phyloP scores from a whole-genome alignment of 2,888 invertebrate genomes.

The Serrognathus titanus region DNA sequence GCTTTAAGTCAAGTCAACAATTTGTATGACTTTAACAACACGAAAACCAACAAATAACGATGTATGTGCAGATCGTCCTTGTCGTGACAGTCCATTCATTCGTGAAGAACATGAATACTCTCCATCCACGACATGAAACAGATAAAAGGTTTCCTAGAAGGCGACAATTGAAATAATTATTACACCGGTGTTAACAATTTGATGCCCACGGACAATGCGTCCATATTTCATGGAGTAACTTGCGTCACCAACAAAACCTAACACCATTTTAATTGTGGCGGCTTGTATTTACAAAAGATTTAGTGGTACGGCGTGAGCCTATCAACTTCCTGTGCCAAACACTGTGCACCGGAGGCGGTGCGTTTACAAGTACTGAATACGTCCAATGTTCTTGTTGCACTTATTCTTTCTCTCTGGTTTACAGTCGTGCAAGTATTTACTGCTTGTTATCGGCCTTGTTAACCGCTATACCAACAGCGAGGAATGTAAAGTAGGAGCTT shows the following conservation, averaged over 20 bases:
- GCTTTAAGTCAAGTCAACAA: no score
- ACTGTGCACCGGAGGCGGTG: conserved; percentile 12
- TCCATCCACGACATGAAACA: no score
- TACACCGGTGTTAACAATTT: conserved; percentile 12
- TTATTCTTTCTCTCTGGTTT: conserved; percentile 2
- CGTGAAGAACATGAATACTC: no score
- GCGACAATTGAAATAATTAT: conserved; percentile 11
- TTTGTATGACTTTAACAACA: no score
- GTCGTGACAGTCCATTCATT: no score
- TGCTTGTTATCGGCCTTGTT: conserved; percentile 16
- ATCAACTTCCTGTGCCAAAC: conserved; percentile 18
- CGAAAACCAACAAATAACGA: no score
- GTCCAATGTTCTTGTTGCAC: conserved; percentile 9
- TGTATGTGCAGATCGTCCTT: no score
- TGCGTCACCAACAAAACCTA: conserved; percentile 29
- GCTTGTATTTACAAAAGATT: conserved; percentile 11
- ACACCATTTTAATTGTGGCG: conserved; percentile 33
- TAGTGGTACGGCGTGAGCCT: conserved; percentile 4
- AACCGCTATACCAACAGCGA: conserved; percentile 11
- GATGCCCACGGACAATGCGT: conserved; percentile 27
- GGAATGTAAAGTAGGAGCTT: conserved; percentile 14
- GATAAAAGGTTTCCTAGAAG: conserved; percentile 7
- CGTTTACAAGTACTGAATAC: conserved; percentile 8
- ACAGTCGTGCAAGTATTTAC: conserved; percentile 8
- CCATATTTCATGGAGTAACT: conserved; percentile 25